These are phyloP conservation scores for Corythornis madagascariensis DNA, from an alignment of 2,113 vertebrate genomes.

Conservation along the genomic window DNA sequence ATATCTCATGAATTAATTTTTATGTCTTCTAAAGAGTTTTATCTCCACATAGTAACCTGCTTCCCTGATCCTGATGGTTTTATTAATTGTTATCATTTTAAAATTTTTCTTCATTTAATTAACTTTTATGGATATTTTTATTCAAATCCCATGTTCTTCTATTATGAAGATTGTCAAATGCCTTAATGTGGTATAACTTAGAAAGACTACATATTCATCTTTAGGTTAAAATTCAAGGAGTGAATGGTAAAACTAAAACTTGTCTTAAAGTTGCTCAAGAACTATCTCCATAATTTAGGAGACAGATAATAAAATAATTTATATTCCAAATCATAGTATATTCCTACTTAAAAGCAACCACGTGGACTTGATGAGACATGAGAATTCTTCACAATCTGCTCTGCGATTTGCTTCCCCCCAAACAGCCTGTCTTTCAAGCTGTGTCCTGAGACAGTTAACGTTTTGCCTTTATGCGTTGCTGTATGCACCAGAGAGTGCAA, in stretches of 20 bases:
- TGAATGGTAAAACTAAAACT: not conserved
- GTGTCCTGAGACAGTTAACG: not conserved
- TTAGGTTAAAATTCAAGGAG: not conserved
- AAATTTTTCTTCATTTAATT: slow-evolving; percentile 8
- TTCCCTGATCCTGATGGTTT: not conserved
- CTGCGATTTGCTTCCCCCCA: not conserved
- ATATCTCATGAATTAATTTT: not conserved
- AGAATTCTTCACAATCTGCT: not conserved
- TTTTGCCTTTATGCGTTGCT: not conserved
- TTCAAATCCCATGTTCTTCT: not conserved
- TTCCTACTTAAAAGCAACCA: not conserved
- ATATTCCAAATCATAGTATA: not conserved
- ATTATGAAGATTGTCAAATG: not conserved
- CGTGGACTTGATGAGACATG: not conserved
- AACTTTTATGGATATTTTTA: not conserved
- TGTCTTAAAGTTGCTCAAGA: not conserved
- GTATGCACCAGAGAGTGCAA: not conserved
- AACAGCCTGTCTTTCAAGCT: not conserved
- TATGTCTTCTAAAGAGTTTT: not conserved
- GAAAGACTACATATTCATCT: not conserved
- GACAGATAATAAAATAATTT: not conserved
- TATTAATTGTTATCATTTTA: not conserved
- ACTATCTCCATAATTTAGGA: not conserved
- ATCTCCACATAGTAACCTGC: not conserved
- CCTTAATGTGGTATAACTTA: not conserved